A percentile compares a stretch with the other conserved stretches of the same genome.
These are phyloP conservation scores for Formicarius rufipectus DNA, from an alignment of 2,113 vertebrate species.

Conservation along the genomic window DNA sequence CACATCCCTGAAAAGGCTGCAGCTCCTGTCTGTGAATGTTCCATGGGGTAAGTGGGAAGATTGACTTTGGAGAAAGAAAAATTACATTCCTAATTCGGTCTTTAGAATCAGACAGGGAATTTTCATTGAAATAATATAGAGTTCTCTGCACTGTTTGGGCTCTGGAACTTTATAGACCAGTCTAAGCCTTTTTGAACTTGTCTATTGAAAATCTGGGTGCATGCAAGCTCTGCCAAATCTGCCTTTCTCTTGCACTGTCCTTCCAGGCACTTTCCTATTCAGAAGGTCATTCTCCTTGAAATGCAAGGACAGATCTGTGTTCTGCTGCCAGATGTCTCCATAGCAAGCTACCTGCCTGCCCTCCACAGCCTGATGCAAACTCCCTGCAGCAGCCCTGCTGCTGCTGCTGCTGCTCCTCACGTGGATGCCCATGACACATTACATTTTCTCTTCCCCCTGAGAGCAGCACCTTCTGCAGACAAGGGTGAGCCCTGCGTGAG, in stretches of 20 bases:
- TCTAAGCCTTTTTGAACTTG: neutral
- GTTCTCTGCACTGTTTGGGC: neutral
- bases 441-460: neutral
- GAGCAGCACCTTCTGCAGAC: neutral
- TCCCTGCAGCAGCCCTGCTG: neutral
- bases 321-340: neutral
- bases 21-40: neutral
- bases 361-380: neutral
- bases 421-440: neutral
- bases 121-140: neutral
- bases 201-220: neutral
- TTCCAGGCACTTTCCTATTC: neutral
- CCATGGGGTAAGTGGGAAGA: neutral
- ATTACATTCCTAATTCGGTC: neutral
- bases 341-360: neutral
- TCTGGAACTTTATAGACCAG: neutral
- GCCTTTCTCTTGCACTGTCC: neutral
- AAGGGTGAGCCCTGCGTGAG: neutral
- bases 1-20: neutral
- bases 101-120: neutral
- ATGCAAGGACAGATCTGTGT: neutral
- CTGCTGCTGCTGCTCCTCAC: neutral
- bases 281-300: neutral
- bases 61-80: neutral
- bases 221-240: neutral